Conservation (phyloP, 2,888 invertebrate genomes). For the Iselma pallidipennis region DNA sequence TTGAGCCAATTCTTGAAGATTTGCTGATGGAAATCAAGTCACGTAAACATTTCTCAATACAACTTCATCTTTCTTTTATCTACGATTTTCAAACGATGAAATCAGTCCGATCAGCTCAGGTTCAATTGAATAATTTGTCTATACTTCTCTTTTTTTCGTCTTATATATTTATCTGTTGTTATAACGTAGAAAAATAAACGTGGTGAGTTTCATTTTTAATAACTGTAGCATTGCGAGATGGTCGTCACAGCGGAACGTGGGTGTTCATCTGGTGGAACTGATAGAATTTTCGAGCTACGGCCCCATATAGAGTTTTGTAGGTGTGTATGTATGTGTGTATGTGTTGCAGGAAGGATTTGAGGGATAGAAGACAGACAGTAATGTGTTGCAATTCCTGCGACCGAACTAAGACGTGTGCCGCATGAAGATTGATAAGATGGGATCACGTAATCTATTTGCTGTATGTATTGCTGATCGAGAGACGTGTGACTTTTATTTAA, state of each 20-base stretch:
- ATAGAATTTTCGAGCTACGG: slow-evolving; percentile 38
- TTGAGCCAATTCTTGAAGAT: neutral
- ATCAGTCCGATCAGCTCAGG: neutral
- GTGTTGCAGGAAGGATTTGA: slow-evolving; percentile 5
- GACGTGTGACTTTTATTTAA: slow-evolving; percentile 49
- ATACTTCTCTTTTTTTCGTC: too few species aligned
- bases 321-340: slow-evolving; percentile 10
- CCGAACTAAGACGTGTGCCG: slow-evolving; percentile 47
- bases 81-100: neutral
- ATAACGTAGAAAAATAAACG: neutral
- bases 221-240: neutral
- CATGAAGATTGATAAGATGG: slow-evolving; percentile 48
- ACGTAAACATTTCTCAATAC: neutral
- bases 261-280: slow-evolving; percentile 40
- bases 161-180: too few species aligned
- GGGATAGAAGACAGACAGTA: slow-evolving; percentile 36
- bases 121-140: neutral
- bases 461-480: slow-evolving; percentile 45
- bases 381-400: slow-evolving; percentile 51
- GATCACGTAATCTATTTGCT: slow-evolving; percentile 57
- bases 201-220: neutral
- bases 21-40: neutral
- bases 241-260: slow-evolving; percentile 5
- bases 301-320: slow-evolving; percentile 24
- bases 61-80: neutral